Conservation (phyloP, 2,797 vertebrate species). For the Lacerta bilineata region DNA sequence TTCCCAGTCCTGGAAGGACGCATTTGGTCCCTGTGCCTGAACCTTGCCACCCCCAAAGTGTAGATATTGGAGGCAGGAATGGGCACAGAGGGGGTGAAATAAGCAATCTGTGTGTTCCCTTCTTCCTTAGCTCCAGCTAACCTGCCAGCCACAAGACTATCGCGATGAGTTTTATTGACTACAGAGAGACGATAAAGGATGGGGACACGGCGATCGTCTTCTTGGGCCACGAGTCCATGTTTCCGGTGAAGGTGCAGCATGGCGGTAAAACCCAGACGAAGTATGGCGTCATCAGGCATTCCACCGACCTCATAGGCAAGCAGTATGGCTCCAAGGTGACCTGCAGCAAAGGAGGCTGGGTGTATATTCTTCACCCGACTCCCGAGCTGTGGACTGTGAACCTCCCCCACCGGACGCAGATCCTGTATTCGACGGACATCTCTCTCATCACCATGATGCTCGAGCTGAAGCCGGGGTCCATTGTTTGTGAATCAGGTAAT, state of each 20-base stretch:
- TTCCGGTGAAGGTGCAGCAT: constrained; percentile 90
- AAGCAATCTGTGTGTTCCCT: neutral
- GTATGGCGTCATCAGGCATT: constrained; percentile 94
- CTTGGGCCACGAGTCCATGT: constrained; percentile 91
- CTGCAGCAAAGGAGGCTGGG: constrained; percentile 97
- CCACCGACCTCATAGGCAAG: constrained; percentile 92
- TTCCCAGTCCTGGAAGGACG: too few relatives aligned
- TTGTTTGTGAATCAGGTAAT: constrained; percentile 97
- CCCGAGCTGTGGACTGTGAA: constrained; percentile 95
- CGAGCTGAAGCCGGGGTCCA: constrained; percentile 93
- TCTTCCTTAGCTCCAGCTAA: constrained; percentile 42
- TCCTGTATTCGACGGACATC: constrained; percentile 97
- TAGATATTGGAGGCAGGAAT: neutral
- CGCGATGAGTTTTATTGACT: constrained; percentile 94
- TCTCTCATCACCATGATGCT: constrained; percentile 97
- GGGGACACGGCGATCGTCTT: constrained; percentile 94
- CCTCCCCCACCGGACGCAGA: constrained; percentile 96
- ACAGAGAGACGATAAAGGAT: constrained; percentile 88
- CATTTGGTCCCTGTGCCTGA: too few relatives aligned
- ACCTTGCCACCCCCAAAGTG: too few relatives aligned
- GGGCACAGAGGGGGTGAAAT: neutral
- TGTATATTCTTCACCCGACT: constrained; percentile 94
- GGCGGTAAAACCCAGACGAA: constrained; percentile 94
- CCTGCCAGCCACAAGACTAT: neutral
- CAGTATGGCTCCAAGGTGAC: constrained; percentile 94